Evolutionary conservation across 2,797 vertebrate genomes (phyloP).

Genomic region (Oophaga sylvatica): DNA sequence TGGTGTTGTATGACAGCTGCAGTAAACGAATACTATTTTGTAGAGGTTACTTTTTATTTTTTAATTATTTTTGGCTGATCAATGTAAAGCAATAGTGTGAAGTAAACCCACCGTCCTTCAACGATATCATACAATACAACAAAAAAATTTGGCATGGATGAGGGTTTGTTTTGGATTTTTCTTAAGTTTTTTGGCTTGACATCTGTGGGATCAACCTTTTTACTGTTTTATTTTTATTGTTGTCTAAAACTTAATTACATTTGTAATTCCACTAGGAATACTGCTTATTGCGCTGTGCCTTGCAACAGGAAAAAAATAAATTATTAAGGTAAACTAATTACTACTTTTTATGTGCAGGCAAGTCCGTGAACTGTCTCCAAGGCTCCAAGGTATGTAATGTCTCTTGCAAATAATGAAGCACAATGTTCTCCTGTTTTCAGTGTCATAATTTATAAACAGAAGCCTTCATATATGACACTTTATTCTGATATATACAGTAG

Average conservation of each 20-base stretch:
- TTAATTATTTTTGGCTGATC: too few species aligned
- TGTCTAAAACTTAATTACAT: constrained; percentile 65
- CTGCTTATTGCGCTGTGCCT: constrained; percentile 57
- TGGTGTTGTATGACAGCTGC: background rate
- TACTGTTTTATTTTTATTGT: constrained; percentile 53
- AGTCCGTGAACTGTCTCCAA: constrained; percentile 64
- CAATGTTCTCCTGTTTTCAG: constrained; percentile 27
- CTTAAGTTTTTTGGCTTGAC: constrained; percentile 28
- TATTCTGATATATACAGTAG: background rate
- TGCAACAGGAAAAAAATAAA: constrained; percentile 61
- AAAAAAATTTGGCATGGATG: background rate
- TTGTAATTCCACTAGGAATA: constrained; percentile 62
- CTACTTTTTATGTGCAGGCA: constrained; percentile 66
- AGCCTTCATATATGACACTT: background rate
- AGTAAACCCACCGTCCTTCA: background rate
- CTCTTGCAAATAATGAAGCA: constrained; percentile 20
- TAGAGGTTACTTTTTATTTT: background rate
- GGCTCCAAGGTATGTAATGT: constrained; percentile 63
- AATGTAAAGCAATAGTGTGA: too few species aligned
- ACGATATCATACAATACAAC: background rate
- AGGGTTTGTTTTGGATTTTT: background rate
- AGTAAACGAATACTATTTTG: background rate
- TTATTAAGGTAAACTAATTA: constrained; percentile 67
- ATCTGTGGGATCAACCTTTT: background rate
- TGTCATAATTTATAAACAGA: constrained; percentile 11